Evolutionary conservation across 2,888 invertebrate species (phyloP), one percentile per base, ranked within the genome.

Genomic region (Acanthosoma haemorrhoidale): DNA sequence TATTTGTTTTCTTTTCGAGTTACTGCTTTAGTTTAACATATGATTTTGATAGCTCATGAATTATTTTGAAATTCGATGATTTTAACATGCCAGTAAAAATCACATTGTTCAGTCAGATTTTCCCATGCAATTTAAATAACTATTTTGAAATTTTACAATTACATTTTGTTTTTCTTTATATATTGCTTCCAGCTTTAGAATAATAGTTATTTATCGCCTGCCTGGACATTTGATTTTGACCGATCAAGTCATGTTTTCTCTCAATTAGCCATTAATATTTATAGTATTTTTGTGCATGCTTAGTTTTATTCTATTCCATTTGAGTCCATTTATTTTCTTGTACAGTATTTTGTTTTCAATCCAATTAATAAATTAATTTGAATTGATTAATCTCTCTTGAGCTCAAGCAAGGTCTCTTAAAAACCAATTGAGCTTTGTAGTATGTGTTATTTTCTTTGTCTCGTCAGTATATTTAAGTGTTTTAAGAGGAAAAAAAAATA

Each of bases 251-350:
- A 25, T 25, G 29, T 51, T 51, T 51, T 51, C 29, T 25, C 29
- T 25, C 51, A 25, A 25, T 51, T 51, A 51, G 51, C 51, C 25
- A 51, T 51, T 51, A 51, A 51, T 51, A 51, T 51, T 51, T 51
- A 51, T 64, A 64, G 64, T 64, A 13, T 64, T 39, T 63, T 41
- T 64, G 39, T 64, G 64, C 64, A 64, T 64, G 64, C 64, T 64
- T 64, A 64, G 64, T 64, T 64, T 38, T 21, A 64, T 64, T 64
- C 29, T 25, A 36, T 64, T 41, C 25, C 39, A 64, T 41, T 39
- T 41, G 15, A 41, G 29, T 38, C 34, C 21, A 64, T 41, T 64
- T 64, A 39, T 41, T 41, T 41, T 51, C 25, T 51, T 51, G 25
- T 51, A 51, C 41, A 15, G 21, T 64, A 16, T 64, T 25, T 29